Conservation (phyloP, 2,113 vertebrate species). For the Ammodramus savannarum region DNA sequence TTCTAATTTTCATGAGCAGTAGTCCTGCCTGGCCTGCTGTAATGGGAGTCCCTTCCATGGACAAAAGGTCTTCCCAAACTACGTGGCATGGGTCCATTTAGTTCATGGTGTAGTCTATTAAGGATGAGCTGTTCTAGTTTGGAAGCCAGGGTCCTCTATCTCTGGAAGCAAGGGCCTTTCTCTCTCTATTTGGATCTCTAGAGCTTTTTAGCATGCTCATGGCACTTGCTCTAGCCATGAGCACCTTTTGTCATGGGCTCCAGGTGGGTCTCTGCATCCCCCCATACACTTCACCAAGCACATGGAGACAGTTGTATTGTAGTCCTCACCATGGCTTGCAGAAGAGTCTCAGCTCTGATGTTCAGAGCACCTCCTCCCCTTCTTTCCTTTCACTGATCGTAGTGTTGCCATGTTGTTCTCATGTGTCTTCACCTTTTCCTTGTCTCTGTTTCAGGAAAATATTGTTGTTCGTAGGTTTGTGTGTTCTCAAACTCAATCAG, state of each 20-base stretch:
- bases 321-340: not conserved
- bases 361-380: too few relatives aligned
- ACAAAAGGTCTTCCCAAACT: not conserved
- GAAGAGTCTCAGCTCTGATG: not conserved
- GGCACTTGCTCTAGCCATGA: accelerated
- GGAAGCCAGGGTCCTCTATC: not conserved
- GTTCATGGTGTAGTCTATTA: not conserved
- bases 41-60: accelerated
- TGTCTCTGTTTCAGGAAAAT: not conserved
- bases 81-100: not conserved
- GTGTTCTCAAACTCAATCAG: not conserved
- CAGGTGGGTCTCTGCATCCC: not conserved
- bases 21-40: not conserved
- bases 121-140: not conserved
- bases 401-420: not conserved
- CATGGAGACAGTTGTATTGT: not conserved
- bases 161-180: not conserved
- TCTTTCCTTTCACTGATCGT: not conserved
- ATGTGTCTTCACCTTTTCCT: not conserved
- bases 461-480: not conserved
- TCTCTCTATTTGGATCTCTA: not conserved
- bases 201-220: not conserved
- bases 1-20: not conserved
- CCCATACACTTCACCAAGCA: not conserved
- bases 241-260: not conserved